These are phyloP conservation scores for Trididemnum miniatum DNA, from an alignment of 23 tunicate genomes.

Conservation along the genomic window DNA sequence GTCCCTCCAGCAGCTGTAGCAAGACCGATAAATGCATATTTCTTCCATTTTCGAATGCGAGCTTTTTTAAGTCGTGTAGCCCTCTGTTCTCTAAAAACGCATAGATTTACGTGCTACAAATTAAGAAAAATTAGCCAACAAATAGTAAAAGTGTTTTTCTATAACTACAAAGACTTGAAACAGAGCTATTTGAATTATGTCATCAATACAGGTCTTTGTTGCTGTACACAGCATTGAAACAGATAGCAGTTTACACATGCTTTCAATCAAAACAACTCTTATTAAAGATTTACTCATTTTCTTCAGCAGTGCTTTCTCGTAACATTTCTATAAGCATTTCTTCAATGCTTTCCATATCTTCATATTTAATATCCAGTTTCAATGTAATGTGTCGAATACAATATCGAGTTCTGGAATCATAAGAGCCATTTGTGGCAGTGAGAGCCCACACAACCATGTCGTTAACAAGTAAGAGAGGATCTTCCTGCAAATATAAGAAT, in stretches of 20 bases:
- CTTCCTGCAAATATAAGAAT: slow-evolving; percentile 75
- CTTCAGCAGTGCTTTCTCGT: slow-evolving; percentile 68
- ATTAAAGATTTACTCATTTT: slow-evolving; percentile 48
- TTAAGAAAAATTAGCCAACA: too few relatives aligned
- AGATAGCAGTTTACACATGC: too few relatives aligned
- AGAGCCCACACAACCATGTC: slow-evolving; percentile 86
- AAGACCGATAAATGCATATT: slow-evolving; percentile 75
- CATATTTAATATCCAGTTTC: slow-evolving; percentile 65
- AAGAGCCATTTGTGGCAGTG: slow-evolving; percentile 59
- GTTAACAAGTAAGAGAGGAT: slow-evolving; percentile 38
- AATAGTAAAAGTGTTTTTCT: too few relatives aligned
- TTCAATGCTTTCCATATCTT: slow-evolving; percentile 80
- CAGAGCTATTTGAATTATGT: too few relatives aligned
- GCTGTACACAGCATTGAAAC: too few relatives aligned
- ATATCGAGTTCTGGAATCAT: slow-evolving; percentile 75
- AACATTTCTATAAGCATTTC: slow-evolving; percentile 66
- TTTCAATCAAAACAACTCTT: too few relatives aligned
- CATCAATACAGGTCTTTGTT: too few relatives aligned
- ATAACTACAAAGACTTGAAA: too few relatives aligned
- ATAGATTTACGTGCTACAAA: too few relatives aligned
- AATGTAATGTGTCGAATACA: slow-evolving; percentile 74
- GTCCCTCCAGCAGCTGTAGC: slow-evolving; percentile 95
- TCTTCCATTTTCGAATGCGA: slow-evolving; percentile 61
- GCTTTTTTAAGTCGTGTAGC: slow-evolving; percentile 54
- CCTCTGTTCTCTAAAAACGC: slow-evolving; percentile 61